These are phyloP conservation scores for Nyctereutes procyonoides DNA, from an alignment of 2,113 vertebrate species.

Conservation along the genomic window DNA sequence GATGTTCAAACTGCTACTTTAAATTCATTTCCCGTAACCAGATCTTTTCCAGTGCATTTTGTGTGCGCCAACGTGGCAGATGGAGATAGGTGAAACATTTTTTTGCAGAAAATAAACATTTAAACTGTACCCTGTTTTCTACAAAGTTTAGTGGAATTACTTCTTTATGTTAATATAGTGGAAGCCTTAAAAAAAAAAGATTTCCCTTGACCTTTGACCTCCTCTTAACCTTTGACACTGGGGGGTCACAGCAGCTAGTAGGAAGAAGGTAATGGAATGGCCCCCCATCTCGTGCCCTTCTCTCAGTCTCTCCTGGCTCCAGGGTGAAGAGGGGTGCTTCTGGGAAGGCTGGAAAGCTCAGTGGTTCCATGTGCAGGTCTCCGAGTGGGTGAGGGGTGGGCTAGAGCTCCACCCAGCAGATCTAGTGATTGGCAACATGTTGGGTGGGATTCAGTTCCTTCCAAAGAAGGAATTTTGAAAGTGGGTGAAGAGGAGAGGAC, in stretches of 20 bases:
- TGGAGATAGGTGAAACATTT: background rate
- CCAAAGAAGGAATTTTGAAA: background rate
- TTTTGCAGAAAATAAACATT: constrained; percentile 3
- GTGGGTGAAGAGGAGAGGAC: fast-evolving
- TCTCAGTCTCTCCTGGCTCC: background rate
- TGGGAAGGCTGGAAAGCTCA: background rate
- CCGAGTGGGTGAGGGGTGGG: background rate
- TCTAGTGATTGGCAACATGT: background rate
- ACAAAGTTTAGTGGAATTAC: background rate
- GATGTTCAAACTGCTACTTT: background rate
- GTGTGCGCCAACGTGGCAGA: background rate
- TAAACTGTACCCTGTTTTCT: background rate
- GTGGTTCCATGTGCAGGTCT: fast-evolving
- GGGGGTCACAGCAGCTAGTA: background rate
- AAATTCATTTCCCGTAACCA: background rate
- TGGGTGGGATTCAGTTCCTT: background rate
- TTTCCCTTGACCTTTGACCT: background rate
- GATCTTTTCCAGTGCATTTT: background rate
- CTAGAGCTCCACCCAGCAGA: background rate
- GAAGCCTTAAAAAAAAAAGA: background rate
- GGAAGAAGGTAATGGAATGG: background rate
- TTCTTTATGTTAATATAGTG: background rate
- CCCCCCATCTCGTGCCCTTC: fast-evolving
- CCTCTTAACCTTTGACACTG: background rate
- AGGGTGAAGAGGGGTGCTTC: fast-evolving